phyloP scores from a whole-genome alignment of 1,140 invertebrate species.

The Drosophila suzukii region DNA sequence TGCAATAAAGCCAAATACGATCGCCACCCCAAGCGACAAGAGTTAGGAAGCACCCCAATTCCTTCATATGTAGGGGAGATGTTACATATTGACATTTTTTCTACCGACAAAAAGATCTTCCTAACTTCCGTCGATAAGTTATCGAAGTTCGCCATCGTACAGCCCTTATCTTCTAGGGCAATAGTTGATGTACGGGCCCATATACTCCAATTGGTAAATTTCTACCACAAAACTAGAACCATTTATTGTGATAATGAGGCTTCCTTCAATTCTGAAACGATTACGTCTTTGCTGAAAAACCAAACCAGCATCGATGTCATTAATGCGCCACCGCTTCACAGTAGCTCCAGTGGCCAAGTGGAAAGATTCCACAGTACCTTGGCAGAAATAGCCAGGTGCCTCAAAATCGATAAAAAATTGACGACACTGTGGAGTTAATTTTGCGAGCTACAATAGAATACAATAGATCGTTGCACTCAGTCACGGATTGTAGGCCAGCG shows the following conservation, averaged over 20 bases:
- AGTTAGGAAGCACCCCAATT: constrained; percentile 27
- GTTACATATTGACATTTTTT: constrained; percentile 30
- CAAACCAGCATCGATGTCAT: constrained; percentile 4
- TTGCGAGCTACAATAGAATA: constrained; percentile 15
- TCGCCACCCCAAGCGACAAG: constrained; percentile 32
- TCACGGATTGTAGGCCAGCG: neutral
- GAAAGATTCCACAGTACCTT: neutral
- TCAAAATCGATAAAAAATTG: neutral
- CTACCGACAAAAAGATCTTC: constrained; percentile 23
- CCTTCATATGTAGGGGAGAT: constrained; percentile 34
- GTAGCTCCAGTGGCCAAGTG: neutral
- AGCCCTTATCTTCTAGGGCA: constrained; percentile 27
- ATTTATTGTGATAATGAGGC: constrained; percentile 38
- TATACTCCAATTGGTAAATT: constrained; percentile 17
- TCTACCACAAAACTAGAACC: constrained; percentile 23
- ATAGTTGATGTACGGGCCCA: constrained; percentile 13
- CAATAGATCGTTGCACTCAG: constrained; percentile 37
- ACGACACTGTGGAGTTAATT: constrained; percentile 31
- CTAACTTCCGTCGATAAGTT: constrained; percentile 13
- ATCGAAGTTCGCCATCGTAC: constrained; percentile 20
- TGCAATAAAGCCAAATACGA: constrained; percentile 39
- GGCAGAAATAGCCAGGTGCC: constrained; percentile 1
- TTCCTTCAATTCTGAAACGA: constrained; percentile 17
- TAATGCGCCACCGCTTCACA: constrained; percentile 14
- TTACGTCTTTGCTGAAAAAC: constrained; percentile 3